Evolutionary conservation across 2,797 vertebrate species (phyloP), one percentile per base, ranked within the genome.

Genomic region (Mallotus villosus): DNA sequence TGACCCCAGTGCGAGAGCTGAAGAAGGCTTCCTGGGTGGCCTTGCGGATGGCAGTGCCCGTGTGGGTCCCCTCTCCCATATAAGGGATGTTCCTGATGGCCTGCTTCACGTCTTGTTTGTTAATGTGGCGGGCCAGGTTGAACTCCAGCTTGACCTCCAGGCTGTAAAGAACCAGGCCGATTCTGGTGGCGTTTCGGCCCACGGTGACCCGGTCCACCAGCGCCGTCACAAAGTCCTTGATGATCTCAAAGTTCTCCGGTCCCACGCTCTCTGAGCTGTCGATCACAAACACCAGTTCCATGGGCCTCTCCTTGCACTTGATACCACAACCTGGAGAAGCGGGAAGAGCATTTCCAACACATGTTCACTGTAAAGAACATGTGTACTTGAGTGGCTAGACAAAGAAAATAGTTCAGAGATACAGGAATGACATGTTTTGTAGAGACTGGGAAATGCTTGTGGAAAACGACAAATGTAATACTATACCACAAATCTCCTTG

Each of bases 231-330:
- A 97, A 97, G 79, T 95, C 91, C 86, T 97, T 97, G 79, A 96
- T 94, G 84, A 97, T 96, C 85, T 95, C 94, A 70, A 95, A 97
- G 90, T 97, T 97, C 46, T 96, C 95, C 0, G 95, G 95, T 58
- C 96, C 96, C 25, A 97, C 95, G 0, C 96, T 97, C 87, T 97
- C 95, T 0, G 95, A 97, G 81, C 95, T 97, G 92, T 97, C 96
- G 11, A 97, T 95, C 84, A 97, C 95, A 77, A 97, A 96, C 75
- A 97, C 94, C 82, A 97, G 94, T 85, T 97, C 96, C 96, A 97
- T 97, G 2, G 96, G 95, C 78, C 93, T 92, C 89, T 95, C 94
- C 85, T 96, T 97, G 81, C 96, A 97, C 83, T 93, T 97, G 84
- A 96, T 92, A 71, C 95, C 93, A 2, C 96, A 97, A 67, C 96